Evolutionary conservation across 1,140 invertebrate genomes (phyloP).

Genomic region (Bombus picipes): DNA sequence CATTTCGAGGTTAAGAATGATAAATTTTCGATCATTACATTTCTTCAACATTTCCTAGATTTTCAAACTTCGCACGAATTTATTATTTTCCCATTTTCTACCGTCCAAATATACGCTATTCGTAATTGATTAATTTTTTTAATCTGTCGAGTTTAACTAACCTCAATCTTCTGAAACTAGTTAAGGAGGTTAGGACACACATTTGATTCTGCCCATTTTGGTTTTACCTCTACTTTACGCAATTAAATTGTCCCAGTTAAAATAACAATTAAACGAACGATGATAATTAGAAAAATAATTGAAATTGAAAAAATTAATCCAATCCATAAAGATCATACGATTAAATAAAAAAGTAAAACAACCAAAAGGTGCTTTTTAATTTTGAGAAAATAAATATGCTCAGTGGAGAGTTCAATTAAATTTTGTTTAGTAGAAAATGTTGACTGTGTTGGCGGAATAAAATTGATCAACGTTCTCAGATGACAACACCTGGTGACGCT

Average conservation of each 20-base stretch:
- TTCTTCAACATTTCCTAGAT: no score
- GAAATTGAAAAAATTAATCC: neutral
- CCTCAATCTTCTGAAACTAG: no score
- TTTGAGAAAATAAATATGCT: neutral
- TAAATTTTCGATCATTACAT: no score
- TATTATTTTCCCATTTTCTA: no score
- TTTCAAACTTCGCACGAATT: no score
- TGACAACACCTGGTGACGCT: neutral
- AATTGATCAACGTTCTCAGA: constrained; percentile 6
- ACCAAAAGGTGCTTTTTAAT: neutral
- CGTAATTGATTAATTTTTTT: neutral
- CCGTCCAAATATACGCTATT: no score
- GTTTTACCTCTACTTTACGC: no score
- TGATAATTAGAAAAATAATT: neutral
- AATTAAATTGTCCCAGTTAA: no score
- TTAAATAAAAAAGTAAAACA: neutral
- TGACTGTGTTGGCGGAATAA: neutral
- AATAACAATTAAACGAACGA: neutral
- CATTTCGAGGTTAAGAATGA: no score
- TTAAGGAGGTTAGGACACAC: no score
- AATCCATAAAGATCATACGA: neutral
- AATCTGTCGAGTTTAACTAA: neutral
- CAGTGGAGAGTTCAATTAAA: neutral
- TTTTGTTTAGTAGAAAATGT: neutral
- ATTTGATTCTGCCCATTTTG: no score